Evolutionary conservation across 2,113 vertebrate genomes (phyloP).

Genomic region (Oenanthe melanoleuca): DNA sequence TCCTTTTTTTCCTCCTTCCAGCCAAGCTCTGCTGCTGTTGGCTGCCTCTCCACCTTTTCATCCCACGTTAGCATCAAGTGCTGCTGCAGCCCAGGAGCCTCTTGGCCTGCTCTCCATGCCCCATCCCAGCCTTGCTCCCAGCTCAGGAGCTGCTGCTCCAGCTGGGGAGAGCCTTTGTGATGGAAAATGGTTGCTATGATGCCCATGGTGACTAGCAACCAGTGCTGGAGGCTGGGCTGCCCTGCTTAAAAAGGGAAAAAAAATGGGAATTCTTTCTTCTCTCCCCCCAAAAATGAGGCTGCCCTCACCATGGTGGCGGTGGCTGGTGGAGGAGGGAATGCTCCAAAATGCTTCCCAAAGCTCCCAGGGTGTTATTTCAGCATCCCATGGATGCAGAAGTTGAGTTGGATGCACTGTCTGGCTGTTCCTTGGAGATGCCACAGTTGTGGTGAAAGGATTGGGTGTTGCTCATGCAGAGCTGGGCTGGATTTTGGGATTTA

Average conservation of each 20-base stretch:
- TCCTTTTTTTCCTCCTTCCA: background rate
- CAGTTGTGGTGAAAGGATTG: rapidly evolving
- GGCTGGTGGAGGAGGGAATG: background rate
- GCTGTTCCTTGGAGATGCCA: background rate
- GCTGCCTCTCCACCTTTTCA: constrained; percentile 2
- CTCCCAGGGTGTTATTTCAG: background rate
- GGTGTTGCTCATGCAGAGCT: rapidly evolving
- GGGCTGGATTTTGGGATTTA: too few species aligned
- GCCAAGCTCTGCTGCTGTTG: background rate
- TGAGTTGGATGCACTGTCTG: background rate
- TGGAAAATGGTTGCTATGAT: constrained; percentile 1
- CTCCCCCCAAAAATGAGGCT: background rate
- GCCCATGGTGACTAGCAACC: background rate
- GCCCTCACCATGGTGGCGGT: rapidly evolving
- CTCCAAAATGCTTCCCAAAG: too few species aligned
- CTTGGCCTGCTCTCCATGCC: background rate
- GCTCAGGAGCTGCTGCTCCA: background rate
- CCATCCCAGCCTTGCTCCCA: background rate
- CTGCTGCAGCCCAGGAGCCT: background rate
- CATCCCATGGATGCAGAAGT: rapidly evolving
- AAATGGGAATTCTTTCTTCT: background rate
- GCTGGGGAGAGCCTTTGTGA: background rate
- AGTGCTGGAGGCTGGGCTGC: background rate
- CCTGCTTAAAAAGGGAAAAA: background rate
- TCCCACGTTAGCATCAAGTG: background rate